A percentile compares a stretch with the other conserved stretches of the same genome.
Evolutionary conservation across 1,140 invertebrate genomes (phyloP).

Genomic region (Pararge aegeria): DNA sequence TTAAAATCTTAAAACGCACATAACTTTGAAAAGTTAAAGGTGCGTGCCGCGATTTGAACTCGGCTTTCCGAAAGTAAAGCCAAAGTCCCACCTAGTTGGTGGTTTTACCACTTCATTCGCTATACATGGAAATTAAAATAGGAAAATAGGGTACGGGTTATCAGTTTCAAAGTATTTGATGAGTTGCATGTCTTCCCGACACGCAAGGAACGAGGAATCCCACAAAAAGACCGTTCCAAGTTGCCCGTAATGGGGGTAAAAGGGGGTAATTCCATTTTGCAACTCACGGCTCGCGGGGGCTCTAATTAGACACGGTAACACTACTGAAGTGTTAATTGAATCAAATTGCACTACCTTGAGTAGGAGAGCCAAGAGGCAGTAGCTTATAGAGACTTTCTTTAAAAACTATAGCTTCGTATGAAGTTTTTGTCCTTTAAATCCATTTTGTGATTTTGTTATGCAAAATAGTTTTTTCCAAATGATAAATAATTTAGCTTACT

Average conservation of each 20-base stretch:
- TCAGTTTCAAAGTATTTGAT: conserved; percentile 2
- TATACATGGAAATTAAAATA: neutral
- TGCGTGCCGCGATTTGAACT: too few relatives aligned
- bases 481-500: too few relatives aligned
- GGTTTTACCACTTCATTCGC: neutral
- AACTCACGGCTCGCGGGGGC: conserved; percentile 31
- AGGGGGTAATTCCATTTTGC: conserved; percentile 27
- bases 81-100: too few relatives aligned
- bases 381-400: neutral
- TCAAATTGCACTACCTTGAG: conserved; percentile 37
- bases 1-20: too few relatives aligned
- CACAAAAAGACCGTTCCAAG: conserved; percentile 9
- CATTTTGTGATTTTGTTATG: too few relatives aligned
- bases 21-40: too few relatives aligned
- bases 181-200: neutral
- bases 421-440: too few relatives aligned
- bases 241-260: neutral
- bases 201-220: neutral
- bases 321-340: conserved; percentile 44
- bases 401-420: neutral
- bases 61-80: too few relatives aligned
- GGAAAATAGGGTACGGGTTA: neutral
- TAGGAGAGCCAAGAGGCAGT: conserved; percentile 17
- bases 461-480: too few relatives aligned
- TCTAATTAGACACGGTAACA: conserved; percentile 41